Conservation (phyloP, 1,140 invertebrate species). For the Pachypeltis micranthus region DNA sequence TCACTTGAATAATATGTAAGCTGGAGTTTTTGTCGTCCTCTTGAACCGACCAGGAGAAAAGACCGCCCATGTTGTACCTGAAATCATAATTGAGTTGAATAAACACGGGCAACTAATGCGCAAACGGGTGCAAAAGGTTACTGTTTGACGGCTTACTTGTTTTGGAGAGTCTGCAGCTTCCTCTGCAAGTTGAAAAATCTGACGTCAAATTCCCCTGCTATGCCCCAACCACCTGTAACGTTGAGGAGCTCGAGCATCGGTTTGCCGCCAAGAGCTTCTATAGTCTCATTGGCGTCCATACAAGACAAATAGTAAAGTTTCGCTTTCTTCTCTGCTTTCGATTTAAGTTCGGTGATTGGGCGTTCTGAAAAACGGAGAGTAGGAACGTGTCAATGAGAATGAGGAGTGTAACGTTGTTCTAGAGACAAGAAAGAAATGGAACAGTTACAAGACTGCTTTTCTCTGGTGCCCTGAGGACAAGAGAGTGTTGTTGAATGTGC, state of each 20-base stretch:
- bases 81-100: no score
- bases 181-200: constrained; percentile 63
- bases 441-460: no score
- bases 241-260: constrained; percentile 67
- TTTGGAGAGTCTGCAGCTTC: constrained; percentile 43
- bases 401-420: no score
- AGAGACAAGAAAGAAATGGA: no score
- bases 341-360: constrained; percentile 46
- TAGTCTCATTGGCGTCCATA: constrained; percentile 82
- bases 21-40: constrained; percentile 89
- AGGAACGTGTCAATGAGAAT: no score
- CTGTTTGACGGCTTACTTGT: no score
- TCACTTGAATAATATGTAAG: constrained; percentile 71
- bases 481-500: no score
- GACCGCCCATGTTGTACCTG: constrained; percentile 70
- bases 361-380: constrained; percentile 38
- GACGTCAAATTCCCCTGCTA: constrained; percentile 45
- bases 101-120: no score
- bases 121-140: no score
- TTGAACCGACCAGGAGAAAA: constrained; percentile 82
- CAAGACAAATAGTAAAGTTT: constrained; percentile 86
- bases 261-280: constrained; percentile 65
- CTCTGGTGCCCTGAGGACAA: no score
- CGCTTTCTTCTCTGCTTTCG: constrained; percentile 76
- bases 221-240: constrained; percentile 64